Evolutionary conservation across 2,888 invertebrate genomes (phyloP), one percentile per base, ranked within the genome.

Genomic region (Bugulina stolonifera): DNA sequence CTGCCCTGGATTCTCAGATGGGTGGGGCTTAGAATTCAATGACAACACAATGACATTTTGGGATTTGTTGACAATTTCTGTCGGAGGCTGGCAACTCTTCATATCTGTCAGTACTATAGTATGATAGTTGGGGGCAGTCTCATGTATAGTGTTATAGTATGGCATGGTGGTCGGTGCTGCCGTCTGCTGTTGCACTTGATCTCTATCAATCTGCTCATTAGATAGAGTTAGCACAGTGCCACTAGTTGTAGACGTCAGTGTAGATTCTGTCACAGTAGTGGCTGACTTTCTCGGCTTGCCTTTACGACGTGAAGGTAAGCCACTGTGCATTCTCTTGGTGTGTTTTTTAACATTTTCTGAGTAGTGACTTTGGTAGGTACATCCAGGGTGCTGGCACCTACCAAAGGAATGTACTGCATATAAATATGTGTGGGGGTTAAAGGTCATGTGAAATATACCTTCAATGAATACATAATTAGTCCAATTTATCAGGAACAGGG

Each of bases 271-370:
- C 5, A 5, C 43, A 43, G 43, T 18, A 10, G 43, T 18, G 5
- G 43, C 43, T 43, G 18, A 43, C 18, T 18, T 43, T 43, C 18
- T 43, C 43, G 5, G 5, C 43, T n/a, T n/a, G n/a, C n/a, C n/a
- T n/a, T n/a, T n/a, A n/a, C n/a, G n/a, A n/a, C n/a, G n/a, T n/a
- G n/a, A n/a, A n/a, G n/a, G n/a, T n/a, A n/a, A n/a, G 18, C 18
- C 18, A 18, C 43, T 43, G 18, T 43, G 43, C 43, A 43, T 43
- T 43, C 43, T 64, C 34, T 64, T 64, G 10, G n/a, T 10, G 64
- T 64, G 64, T 64, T 64, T 64, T 27, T 64, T 64, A 10, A 64
- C 14, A 64, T 64, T 64, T 32, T 34, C 64, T 14, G 34, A 64
- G n/a, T 29, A 64, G 32, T 64, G 29, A n/a, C 64, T 64, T 34